A percentile compares a stretch with the other conserved stretches of the same genome.
Conservation (phyloP, 2,888 invertebrate genomes). For the Xylota segnis region DNA sequence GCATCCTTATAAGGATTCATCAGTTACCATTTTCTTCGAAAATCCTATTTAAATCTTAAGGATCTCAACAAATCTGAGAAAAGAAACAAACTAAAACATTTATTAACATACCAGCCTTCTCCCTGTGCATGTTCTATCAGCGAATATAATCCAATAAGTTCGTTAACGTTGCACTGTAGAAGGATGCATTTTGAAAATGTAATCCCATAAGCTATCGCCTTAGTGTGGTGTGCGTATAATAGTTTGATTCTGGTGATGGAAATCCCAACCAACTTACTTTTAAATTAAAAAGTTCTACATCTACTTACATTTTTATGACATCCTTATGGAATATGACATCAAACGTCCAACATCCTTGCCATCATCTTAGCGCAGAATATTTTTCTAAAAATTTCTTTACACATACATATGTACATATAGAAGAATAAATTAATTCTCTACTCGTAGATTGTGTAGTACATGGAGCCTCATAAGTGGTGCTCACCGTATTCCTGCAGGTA, state of each 20-base stretch:
- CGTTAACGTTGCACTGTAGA: too few species aligned
- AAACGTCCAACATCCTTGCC: conserved; percentile 21
- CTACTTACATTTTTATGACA: background rate
- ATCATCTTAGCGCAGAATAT: conserved; percentile 9
- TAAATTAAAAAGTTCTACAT: conserved; percentile 29
- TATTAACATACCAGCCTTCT: too few species aligned
- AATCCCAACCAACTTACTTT: conserved; percentile 13
- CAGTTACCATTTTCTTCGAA: too few species aligned
- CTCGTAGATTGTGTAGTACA: too few species aligned
- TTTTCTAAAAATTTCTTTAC: conserved; percentile 13
- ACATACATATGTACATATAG: background rate
- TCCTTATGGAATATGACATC: conserved; percentile 31
- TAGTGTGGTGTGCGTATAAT: background rate
- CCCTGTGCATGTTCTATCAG: too few species aligned
- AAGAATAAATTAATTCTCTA: conserved; percentile 28
- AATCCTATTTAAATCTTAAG: too few species aligned
- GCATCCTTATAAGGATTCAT: too few species aligned
- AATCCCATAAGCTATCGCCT: conserved; percentile 28
- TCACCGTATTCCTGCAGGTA: background rate
- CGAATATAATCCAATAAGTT: too few species aligned
- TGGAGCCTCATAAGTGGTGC: conserved; percentile 11
- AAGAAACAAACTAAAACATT: too few species aligned
- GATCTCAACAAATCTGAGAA: too few species aligned
- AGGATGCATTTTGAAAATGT: conserved; percentile 38
- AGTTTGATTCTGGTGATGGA: conserved; percentile 22